Evolutionary conservation across 2,797 vertebrate species (phyloP), one percentile per base, ranked within the genome.

Genomic region (Mormyrops attenuatus): DNA sequence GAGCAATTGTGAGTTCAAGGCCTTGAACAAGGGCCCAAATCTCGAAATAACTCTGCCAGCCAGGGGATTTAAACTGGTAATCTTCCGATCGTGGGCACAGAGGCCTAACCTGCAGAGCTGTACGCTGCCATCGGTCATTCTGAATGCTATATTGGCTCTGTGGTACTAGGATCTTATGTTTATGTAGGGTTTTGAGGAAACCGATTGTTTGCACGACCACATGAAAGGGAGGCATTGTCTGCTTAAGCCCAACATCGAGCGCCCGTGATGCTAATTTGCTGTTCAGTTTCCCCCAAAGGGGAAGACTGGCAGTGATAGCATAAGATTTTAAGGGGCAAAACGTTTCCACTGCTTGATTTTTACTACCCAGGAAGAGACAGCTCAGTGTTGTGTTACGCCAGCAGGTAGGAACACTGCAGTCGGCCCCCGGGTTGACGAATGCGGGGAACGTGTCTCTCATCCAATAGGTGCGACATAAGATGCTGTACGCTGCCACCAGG

Each of bases 401-500:
- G 49, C n/a, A 85, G 34, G 30, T 52, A 3, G 44, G 44, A n/a
- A 82, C 20, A 53, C 22, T 22, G 55, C 53, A n/a, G 17, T 15
- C 3, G 2, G 8, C 38, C 30, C 11, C 1, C 6, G 4, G 52
- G 41, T 82, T 80, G 47, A 44, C 41, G 9, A 8, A 3, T 38
- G 30, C 53, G 26, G 6, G 22, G 73, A 60, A 82, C 66, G 66
- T 15, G 15, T 84, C 89, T 90, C 50, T 57, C n/a, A 5, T 88
- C 60, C 26, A 30, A 92, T 93, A 99, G 99, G 98, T 99, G 94
- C 97, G 98, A 92, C 96, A 98, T 30, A 99, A 99, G 95, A 99
- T 99, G 99, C 93, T 99, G 89, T 99, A 99, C 91, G 99, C 99
- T 92, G 99, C 98, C 93, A 99, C 98, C 86, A 96, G 97, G 94